A percentile compares a stretch with the other conserved stretches of the same genome.
These are phyloP conservation scores for Hypsibius dujardini DNA, from an alignment of 1,140 invertebrate genomes.

Conservation along the genomic window DNA sequence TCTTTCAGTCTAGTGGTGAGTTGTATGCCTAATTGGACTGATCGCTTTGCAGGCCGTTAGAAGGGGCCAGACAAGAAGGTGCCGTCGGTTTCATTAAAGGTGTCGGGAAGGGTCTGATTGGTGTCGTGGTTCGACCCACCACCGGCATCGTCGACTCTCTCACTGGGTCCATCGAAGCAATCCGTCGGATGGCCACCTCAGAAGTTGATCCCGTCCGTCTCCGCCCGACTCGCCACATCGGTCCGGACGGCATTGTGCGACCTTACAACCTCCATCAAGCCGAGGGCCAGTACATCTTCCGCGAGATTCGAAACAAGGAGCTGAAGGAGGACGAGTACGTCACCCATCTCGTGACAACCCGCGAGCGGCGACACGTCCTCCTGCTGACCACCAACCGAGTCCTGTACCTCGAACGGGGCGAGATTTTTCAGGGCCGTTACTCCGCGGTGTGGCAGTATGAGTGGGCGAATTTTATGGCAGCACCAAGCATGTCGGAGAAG, in stretches of 20 bases:
- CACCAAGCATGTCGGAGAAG: background rate
- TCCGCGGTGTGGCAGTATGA: background rate
- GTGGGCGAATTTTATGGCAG: constrained; percentile 1
- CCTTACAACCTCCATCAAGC: constrained; percentile 67
- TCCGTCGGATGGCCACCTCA: constrained; percentile 48
- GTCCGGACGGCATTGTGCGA: constrained; percentile 59
- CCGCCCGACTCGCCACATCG: constrained; percentile 64
- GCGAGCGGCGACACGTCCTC: constrained; percentile 7
- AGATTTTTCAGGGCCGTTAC: constrained; percentile 2
- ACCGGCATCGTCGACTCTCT: constrained; percentile 94
- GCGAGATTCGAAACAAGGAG: constrained; percentile 10
- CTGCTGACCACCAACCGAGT: constrained; percentile 11
- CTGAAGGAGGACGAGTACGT: constrained; percentile 17
- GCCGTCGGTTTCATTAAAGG: constrained; percentile 93
- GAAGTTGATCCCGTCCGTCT: background rate
- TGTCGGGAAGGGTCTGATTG: constrained; percentile 80
- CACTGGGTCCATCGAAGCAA: constrained; percentile 75
- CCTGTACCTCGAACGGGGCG: constrained; percentile 4
- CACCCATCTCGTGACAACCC: constrained; percentile 4
- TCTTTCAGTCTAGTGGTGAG: too few species aligned
- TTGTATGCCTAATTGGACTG: too few species aligned
- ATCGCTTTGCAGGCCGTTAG: constrained; percentile 44
- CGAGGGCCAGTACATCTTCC: constrained; percentile 42
- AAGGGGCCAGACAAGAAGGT: constrained; percentile 82
- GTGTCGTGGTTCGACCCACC: constrained; percentile 77